Conservation (phyloP, 2,888 invertebrate species). For the Scelioninae gen. 1 region DNA sequence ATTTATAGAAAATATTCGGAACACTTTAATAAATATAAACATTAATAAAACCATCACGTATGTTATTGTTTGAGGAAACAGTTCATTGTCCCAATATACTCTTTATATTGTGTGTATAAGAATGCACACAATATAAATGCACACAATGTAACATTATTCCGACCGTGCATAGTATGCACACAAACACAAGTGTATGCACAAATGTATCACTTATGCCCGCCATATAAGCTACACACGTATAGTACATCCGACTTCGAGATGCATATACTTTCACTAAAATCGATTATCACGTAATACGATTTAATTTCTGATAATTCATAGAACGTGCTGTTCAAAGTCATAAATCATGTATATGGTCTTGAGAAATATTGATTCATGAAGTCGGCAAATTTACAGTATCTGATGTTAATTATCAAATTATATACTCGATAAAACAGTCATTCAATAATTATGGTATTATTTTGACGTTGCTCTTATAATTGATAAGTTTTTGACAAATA, state of each 20-base stretch:
- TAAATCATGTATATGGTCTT: conserved; percentile 51
- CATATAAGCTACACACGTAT: conserved; percentile 7
- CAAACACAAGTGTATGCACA: conserved; percentile 3
- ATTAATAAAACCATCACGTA: not conserved
- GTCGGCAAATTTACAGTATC: conserved; percentile 11
- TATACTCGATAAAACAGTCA: conserved; percentile 20
- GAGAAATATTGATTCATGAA: conserved; percentile 55
- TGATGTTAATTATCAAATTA: conserved; percentile 38
- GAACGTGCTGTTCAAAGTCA: conserved; percentile 50
- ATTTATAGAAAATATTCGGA: no score
- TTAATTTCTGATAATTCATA: conserved; percentile 66
- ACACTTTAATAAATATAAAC: no score
- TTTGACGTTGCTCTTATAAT: conserved; percentile 8
- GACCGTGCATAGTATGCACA: conserved; percentile 10
- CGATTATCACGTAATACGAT: conserved; percentile 64
- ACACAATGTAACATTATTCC: conserved; percentile 29
- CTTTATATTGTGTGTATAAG: not conserved
- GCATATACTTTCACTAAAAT: conserved; percentile 58
- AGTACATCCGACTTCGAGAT: conserved; percentile 41
- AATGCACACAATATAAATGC: conserved; percentile 30
- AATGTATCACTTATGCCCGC: conserved; percentile 23
- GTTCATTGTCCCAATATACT: conserved; percentile 3
- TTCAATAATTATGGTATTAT: conserved; percentile 16
- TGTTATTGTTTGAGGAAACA: conserved; percentile 24
- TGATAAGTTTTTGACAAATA: not conserved